phyloP scores from a whole-genome alignment of 2,113 vertebrate species.

The Perccottus glenii region DNA sequence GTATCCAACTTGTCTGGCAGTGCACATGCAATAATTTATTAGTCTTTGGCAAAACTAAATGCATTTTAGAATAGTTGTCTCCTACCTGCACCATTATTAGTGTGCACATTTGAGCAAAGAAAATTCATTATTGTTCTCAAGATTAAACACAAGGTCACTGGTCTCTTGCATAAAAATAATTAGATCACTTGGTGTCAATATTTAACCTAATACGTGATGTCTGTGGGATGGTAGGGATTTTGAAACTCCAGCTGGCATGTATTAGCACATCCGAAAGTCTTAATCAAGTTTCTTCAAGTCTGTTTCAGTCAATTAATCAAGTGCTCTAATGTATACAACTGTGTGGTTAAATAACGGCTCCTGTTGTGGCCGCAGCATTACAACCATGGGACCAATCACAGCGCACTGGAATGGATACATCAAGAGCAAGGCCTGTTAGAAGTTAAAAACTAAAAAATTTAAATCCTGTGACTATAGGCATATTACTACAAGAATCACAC shows the following conservation, averaged over 20 bases:
- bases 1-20: conserved; percentile 11
- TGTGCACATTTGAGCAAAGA: too few species aligned
- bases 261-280: conserved; percentile 14
- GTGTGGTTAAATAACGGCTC: too few species aligned
- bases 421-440: too few species aligned
- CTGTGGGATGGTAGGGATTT: conserved; percentile 25
- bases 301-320: background rate
- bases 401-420: too few species aligned
- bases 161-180: conserved; percentile 3
- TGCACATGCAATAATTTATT: conserved; percentile 1
- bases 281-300: conserved; percentile 88
- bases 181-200: conserved; percentile 56
- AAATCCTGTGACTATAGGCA: too few species aligned
- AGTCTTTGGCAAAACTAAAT: conserved; percentile 3
- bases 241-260: conserved; percentile 31
- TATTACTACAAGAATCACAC: background rate
- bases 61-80: background rate
- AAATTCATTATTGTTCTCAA: background rate
- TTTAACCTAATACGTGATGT: conserved; percentile 64
- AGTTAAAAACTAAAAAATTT: too few species aligned
- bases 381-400: too few species aligned
- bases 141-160: conserved; percentile 18
- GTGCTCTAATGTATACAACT: too few species aligned
- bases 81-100: too few species aligned
- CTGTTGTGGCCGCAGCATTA: too few species aligned